phyloP scores from a whole-genome alignment of 2,888 invertebrate species.

The Ectropis crepuscularia region DNA sequence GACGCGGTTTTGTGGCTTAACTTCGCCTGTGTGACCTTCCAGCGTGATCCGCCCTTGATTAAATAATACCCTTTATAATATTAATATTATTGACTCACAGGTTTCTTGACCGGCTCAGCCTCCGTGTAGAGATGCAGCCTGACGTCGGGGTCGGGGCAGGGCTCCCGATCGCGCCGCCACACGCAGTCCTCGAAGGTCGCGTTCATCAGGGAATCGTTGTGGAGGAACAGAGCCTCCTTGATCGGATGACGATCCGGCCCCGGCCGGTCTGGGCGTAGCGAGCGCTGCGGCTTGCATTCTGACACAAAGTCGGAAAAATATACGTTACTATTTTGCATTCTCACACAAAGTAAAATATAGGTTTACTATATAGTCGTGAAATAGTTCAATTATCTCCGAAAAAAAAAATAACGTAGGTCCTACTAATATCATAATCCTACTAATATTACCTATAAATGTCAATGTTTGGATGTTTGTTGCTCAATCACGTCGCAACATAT shows the following conservation, averaged over 20 bases:
- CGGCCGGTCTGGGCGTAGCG: slow-evolving; percentile 24
- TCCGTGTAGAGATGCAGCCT: slow-evolving; percentile 87
- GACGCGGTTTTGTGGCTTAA: no score
- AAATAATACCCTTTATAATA: no score
- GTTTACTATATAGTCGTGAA: no score
- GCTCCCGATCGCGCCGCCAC: slow-evolving; percentile 87
- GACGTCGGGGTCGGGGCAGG: slow-evolving; percentile 90
- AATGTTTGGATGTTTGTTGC: no score
- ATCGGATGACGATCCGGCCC: slow-evolving; percentile 77
- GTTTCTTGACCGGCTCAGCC: slow-evolving; percentile 76
- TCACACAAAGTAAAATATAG: not conserved
- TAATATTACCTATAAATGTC: no score
- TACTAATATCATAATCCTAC: no score
- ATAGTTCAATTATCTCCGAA: no score
- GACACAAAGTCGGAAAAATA: not conserved
- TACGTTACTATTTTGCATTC: slow-evolving; percentile 16
- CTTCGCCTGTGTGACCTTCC: no score
- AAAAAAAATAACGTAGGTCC: no score
- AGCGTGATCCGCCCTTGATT: no score
- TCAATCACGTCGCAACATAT: no score
- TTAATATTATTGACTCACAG: slow-evolving; percentile 68
- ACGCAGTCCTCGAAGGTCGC: slow-evolving; percentile 88
- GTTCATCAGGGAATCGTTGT: slow-evolving; percentile 83
- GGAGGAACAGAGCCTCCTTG: slow-evolving; percentile 86
- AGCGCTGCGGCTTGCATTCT: slow-evolving; percentile 18